Evolutionary conservation across 2,797 vertebrate genomes (phyloP).

Genomic region (Muscicapa striata): DNA sequence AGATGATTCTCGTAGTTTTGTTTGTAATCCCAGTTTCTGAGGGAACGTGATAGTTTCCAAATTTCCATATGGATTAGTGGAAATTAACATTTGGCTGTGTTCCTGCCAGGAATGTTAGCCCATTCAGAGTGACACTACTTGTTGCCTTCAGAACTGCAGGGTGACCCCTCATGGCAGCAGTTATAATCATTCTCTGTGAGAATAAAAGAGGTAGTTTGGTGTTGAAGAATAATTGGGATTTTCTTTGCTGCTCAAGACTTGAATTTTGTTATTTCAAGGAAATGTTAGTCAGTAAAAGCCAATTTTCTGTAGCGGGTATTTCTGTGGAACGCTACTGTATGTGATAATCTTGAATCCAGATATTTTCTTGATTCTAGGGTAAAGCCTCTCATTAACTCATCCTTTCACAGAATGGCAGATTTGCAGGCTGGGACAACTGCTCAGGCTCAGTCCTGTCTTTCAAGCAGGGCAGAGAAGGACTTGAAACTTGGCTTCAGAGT

Average conservation of each 20-base stretch:
- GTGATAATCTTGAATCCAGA: background rate
- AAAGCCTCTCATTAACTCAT: background rate
- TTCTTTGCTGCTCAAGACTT: background rate
- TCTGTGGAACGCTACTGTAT: background rate
- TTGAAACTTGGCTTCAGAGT: background rate
- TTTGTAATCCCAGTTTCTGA: background rate
- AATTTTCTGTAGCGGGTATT: background rate
- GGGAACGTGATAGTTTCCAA: background rate
- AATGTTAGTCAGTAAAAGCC: background rate
- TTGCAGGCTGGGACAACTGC: background rate
- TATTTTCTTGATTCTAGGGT: background rate
- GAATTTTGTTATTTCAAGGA: background rate
- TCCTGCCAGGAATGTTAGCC: background rate
- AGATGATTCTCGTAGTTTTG: background rate
- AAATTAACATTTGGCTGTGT: background rate
- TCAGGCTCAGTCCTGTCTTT: background rate
- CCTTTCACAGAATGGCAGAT: background rate
- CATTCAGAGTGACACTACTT: background rate
- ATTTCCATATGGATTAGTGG: background rate
- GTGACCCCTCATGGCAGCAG: background rate
- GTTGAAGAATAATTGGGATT: background rate
- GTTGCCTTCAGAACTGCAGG: background rate
- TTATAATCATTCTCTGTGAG: background rate
- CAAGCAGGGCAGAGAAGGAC: background rate
- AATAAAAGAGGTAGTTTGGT: background rate